Evolutionary conservation across 2,888 invertebrate species (phyloP).

Genomic region (Agonopterix subpropinquella): DNA sequence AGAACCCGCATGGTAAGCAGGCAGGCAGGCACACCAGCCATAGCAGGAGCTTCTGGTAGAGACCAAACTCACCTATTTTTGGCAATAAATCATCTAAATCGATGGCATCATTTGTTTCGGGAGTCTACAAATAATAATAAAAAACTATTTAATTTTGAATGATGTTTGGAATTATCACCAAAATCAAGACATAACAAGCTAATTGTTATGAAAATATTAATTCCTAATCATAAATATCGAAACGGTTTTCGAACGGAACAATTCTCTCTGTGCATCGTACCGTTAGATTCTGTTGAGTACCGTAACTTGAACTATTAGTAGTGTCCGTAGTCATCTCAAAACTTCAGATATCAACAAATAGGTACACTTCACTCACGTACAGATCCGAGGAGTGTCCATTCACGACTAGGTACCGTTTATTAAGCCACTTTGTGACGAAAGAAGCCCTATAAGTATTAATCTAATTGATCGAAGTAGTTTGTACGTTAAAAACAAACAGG

Average conservation of each 20-base stretch:
- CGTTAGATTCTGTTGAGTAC: conserved; percentile 37
- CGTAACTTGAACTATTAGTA: conserved; percentile 29
- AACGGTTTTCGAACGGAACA: no score
- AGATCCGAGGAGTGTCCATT: conserved; percentile 24
- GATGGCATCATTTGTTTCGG: conserved; percentile 59
- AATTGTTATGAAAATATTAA: no score
- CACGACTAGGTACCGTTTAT: conserved; percentile 28
- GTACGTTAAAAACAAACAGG: not conserved
- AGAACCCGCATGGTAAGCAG: conserved; percentile 92
- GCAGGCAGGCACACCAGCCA: conserved; percentile 93
- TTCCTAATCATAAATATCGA: no score
- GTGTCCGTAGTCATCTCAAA: conserved; percentile 32
- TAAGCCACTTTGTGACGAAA: conserved; percentile 38
- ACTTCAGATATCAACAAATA: not conserved
- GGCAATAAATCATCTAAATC: conserved; percentile 91
- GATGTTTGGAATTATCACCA: no score
- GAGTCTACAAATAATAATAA: no score
- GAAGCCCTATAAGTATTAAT: conserved; percentile 63
- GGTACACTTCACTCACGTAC: not conserved
- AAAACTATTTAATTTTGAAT: no score
- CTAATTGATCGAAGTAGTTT: conserved; percentile 55
- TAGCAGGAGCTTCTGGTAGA: conserved; percentile 88
- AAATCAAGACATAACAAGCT: no score
- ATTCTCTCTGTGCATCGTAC: conserved; percentile 22
- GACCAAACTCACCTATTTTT: conserved; percentile 92